Evolutionary conservation across 2,888 invertebrate species (phyloP).

Genomic region (Graphium colonna): DNA sequence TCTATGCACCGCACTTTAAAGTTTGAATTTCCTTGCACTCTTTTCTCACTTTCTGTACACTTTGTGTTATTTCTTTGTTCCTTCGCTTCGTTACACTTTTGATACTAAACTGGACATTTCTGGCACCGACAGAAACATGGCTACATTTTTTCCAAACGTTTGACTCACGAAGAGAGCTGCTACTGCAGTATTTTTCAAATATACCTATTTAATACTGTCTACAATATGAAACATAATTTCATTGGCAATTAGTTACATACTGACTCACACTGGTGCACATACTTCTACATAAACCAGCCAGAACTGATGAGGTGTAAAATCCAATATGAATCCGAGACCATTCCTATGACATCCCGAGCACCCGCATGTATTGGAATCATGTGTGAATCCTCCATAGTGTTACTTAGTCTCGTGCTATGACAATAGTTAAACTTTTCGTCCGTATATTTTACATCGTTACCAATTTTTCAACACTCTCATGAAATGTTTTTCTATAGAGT

Average conservation of each 20-base stretch:
- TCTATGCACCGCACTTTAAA: slow-evolving; percentile 74
- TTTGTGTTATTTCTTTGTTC: slow-evolving; percentile 59
- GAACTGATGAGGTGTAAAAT: slow-evolving; percentile 47
- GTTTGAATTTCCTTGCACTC: slow-evolving; percentile 71
- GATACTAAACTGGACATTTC: slow-evolving; percentile 49
- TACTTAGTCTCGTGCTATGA: slow-evolving; percentile 17
- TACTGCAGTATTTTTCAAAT: slow-evolving; percentile 32
- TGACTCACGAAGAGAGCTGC: slow-evolving; percentile 40
- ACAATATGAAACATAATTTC: slow-evolving; percentile 32
- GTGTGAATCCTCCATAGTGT: slow-evolving; percentile 30
- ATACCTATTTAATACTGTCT: slow-evolving; percentile 35
- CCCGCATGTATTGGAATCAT: slow-evolving; percentile 54
- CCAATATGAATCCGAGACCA: slow-evolving; percentile 40
- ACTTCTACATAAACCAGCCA: slow-evolving; percentile 79
- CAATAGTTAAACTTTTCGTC: slow-evolving; percentile 10
- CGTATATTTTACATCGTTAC: slow-evolving; percentile 10
- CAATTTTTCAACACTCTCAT: slow-evolving; percentile 9
- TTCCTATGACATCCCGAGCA: slow-evolving; percentile 47
- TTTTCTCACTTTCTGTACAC: slow-evolving; percentile 48
- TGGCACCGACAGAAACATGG: slow-evolving; percentile 56
- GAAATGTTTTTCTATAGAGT: slow-evolving; percentile 14
- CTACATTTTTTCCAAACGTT: slow-evolving; percentile 45
- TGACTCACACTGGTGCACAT: slow-evolving; percentile 69
- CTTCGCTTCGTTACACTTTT: slow-evolving; percentile 55
- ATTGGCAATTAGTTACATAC: slow-evolving; percentile 44